Base-by-base conservation (phyloP, 1,140 invertebrate species). In the Zaprionus davidi region DNA sequence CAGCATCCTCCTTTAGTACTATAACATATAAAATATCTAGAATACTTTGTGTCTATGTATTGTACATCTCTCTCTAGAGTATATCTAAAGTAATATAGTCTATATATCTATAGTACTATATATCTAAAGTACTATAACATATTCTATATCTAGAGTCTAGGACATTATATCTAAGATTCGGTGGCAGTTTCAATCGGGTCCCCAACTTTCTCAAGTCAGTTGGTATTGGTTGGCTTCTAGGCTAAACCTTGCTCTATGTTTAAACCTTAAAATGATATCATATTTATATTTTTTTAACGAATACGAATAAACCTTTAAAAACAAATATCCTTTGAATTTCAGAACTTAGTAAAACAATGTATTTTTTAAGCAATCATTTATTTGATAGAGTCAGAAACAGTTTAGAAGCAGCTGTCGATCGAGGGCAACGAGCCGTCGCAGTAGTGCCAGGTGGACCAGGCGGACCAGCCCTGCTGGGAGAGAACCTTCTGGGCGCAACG, bases 151-250 rank as follows among this genome's bases (percentile, higher is more conserved):
- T 26, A 51, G 31, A 31, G 31, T 46, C 41, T 46, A 51, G 41
- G 31, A 75, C 65, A 60, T 24, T 44, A 26, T 58, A 76, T 68
- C 12, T 60, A 78, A 88, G 77, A 65, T 78, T 79, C 63, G 84
- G 84, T 88, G 84, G 81, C 85, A 88, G 84, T 60, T 84, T 79
- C 81, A 88, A 90, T 74, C 76, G 84, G 84, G 85, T 90, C 77
- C 72, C 70, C 80, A 78, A 74, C 36, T 34, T 34, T 59, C 34
- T 55, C 72, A 81, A 85, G 82, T 31, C 34, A 55, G 44, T 71
- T 64, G 69, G 53, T 55, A 41, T 26, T 57, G 44, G 55, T 31
- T 67, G 26, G 44, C 56, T 26, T 46, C 34, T 57, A 64, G 59
- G 11, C 38, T 36, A 71, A 46, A 36, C 17, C n/a, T 24, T 46